Evolutionary conservation across 1,140 invertebrate genomes (phyloP).

Genomic region (Hylaeus anthracinus): DNA sequence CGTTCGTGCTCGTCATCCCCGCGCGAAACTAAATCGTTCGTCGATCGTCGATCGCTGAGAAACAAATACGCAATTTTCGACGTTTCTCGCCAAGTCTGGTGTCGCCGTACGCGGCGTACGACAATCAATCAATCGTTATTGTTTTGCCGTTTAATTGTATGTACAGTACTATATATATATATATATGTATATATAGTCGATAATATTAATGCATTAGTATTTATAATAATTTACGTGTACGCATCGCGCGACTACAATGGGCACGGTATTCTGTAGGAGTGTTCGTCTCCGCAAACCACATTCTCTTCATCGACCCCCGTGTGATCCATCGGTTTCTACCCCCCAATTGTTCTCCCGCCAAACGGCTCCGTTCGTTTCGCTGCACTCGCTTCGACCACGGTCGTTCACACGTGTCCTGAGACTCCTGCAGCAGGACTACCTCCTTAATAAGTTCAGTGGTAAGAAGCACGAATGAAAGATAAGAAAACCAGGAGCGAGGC

Average conservation of each 20-base stretch:
- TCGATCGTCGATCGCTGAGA: constrained; percentile 35
- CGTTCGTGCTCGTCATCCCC: constrained; percentile 54
- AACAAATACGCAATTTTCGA: constrained; percentile 52
- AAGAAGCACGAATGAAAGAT: too few relatives aligned
- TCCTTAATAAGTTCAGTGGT: too few relatives aligned
- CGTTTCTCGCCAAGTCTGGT: constrained; percentile 38
- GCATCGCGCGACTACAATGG: constrained; percentile 54
- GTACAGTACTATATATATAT: constrained; percentile 63
- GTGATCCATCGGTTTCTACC: too few relatives aligned
- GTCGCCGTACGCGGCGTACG: constrained; percentile 29
- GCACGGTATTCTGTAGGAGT: not conserved
- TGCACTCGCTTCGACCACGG: too few relatives aligned
- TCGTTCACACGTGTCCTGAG: too few relatives aligned
- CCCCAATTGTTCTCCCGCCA: too few relatives aligned
- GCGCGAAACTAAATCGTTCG: constrained; percentile 19
- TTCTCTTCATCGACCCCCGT: not conserved
- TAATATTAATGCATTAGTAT: constrained; percentile 67
- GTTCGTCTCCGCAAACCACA: not conserved
- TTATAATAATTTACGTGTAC: constrained; percentile 65
- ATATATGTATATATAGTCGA: constrained; percentile 57
- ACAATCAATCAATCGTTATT: constrained; percentile 64
- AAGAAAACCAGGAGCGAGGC: too few relatives aligned
- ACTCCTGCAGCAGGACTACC: too few relatives aligned
- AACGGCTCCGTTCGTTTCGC: not conserved
- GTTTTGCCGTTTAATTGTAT: constrained; percentile 66